Conservation (phyloP, 2,888 invertebrate genomes). For the Mechanitis mazaeus region DNA sequence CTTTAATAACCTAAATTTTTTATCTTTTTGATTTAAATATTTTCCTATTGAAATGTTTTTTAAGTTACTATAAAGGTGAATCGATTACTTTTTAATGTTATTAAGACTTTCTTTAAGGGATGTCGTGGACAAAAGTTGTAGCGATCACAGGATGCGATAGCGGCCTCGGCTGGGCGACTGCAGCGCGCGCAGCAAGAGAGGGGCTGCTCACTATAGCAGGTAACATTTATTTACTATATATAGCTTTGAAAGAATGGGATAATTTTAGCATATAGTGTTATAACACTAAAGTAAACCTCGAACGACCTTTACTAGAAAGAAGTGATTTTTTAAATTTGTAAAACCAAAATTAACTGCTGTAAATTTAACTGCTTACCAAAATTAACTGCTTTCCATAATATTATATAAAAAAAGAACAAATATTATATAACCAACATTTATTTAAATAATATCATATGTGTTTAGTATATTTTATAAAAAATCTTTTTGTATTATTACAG, state of each 20-base stretch:
- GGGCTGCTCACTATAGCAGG: constrained; percentile 88
- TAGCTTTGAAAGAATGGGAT: neutral
- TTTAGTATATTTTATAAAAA: neutral
- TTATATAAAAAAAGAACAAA: too few species aligned
- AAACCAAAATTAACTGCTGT: too few species aligned
- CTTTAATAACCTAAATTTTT: too few species aligned
- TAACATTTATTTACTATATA: neutral
- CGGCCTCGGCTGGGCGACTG: constrained; percentile 86
- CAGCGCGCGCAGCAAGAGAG: constrained; percentile 76
- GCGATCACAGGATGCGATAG: constrained; percentile 92
- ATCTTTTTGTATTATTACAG: constrained; percentile 15
- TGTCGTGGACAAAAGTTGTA: constrained; percentile 66
- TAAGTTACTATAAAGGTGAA: constrained; percentile 1
- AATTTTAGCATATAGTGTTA: neutral
- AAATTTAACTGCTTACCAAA: too few species aligned
- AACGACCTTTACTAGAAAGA: too few species aligned
- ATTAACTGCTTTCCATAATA: too few species aligned
- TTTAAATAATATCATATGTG: too few species aligned
- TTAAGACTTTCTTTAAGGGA: constrained; percentile 23
- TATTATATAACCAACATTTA: too few species aligned
- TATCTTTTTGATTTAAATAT: too few species aligned
- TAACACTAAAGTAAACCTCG: too few species aligned
- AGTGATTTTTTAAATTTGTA: too few species aligned
- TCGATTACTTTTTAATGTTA: constrained; percentile 9
- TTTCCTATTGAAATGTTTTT: neutral